Base-by-base conservation (phyloP, 2,113 vertebrate species). In the Peucedramus taeniatus region DNA sequence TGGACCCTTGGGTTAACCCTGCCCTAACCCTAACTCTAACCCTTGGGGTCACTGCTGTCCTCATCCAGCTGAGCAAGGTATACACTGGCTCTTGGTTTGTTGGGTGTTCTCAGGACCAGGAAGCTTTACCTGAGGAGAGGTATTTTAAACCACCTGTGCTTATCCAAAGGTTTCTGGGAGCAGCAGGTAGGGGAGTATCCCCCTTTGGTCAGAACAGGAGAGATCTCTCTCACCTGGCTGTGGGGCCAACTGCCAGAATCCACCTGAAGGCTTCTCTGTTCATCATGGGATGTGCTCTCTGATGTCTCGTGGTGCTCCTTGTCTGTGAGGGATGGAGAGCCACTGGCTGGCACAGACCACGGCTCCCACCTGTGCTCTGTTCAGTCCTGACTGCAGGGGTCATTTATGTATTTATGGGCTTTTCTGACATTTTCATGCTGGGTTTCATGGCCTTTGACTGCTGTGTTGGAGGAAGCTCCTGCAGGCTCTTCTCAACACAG, bases 301-400 rank as follows among this genome's bases (percentile, higher is more conserved):
- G 6, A 10, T n/a, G 15, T 28, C 24, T 33, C 2, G 3, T 31
- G 44, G 22, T 53, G 7, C 31, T 15, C 26, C 13, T 15, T 33
- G 47, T 26, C 57, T 24, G n/a, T 28, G 40, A 37, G 39, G 10
- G 20, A 47, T 5, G 2, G 40, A 47, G 68, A 64, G 69, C 18
- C 81, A 3, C 27, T 6, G 27, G 47, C 56, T 18, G 45, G 26
- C 39, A 30, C 1, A 24, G 47, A 15, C 13, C 78, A 4, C 1
- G 0, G 21, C 35, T 59, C 31, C 87, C 3, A 0, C 7, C 64
- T 33, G 33, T 24, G 51, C 14, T 51, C 44, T 31, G 35, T 20
- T 6, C 70, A 27, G 49, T 8, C 53, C 84, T 60, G 51, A 11
- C 74, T 26, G 69, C 47, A 22, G 68, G 1, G 14, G 28, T 91